These are phyloP conservation scores for Thereuonema tuberculata DNA, from an alignment of 1,140 invertebrate genomes.

Conservation along the genomic window DNA sequence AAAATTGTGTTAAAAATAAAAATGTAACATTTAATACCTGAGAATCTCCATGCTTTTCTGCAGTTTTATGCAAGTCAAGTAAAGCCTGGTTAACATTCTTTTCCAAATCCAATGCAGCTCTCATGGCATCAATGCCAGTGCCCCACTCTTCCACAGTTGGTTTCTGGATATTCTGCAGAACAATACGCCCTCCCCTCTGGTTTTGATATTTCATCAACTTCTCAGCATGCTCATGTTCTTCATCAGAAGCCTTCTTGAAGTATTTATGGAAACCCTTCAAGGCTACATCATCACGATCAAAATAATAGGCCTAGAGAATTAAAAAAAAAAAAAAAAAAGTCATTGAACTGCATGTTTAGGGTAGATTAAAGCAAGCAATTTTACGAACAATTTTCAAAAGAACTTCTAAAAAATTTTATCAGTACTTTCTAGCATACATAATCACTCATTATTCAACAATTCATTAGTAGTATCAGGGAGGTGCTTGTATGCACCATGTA, in stretches of 20 bases:
- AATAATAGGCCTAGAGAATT: slow-evolving; percentile 38
- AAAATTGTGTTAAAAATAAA: no score
- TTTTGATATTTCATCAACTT: slow-evolving; percentile 49
- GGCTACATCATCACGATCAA: slow-evolving; percentile 51
- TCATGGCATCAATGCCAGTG: slow-evolving; percentile 40
- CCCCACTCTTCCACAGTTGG: slow-evolving; percentile 43
- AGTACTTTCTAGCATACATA: no score
- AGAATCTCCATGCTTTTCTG: slow-evolving; percentile 30
- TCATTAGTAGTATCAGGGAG: no score
- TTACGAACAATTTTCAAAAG: no score
- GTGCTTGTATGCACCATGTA: no score
- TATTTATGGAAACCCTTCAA: slow-evolving; percentile 42
- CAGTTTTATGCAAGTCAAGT: slow-evolving; percentile 35
- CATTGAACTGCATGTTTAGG: no score
- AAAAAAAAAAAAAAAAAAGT: background rate
- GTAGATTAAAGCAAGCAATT: no score
- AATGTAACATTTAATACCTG: slow-evolving; percentile 22
- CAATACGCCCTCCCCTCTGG: slow-evolving; percentile 41
- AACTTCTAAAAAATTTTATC: no score
- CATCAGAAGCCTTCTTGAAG: slow-evolving; percentile 42
- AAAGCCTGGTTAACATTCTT: slow-evolving; percentile 44
- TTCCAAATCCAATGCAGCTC: slow-evolving; percentile 43
- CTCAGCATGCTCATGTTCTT: slow-evolving; percentile 48
- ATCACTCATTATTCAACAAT: no score
- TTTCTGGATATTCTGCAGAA: slow-evolving; percentile 35